Evolutionary conservation across 2,797 vertebrate species (phyloP).

Genomic region (Tenualosa thibaudeaui): DNA sequence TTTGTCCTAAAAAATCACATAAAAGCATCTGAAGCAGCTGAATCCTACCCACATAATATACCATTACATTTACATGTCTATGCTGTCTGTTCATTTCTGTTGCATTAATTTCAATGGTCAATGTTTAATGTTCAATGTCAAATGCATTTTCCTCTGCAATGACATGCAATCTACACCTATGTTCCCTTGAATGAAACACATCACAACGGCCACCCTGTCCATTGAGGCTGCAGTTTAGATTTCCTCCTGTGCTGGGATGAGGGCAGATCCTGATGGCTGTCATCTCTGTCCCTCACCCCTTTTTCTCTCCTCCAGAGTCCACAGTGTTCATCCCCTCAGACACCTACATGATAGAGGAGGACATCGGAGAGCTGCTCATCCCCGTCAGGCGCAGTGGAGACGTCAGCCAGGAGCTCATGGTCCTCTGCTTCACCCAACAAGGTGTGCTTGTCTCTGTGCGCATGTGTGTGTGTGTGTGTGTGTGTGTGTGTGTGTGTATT

Average conservation of each 20-base stretch:
- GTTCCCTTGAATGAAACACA: not conserved
- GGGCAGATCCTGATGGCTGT: not conserved
- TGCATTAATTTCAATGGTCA: no score
- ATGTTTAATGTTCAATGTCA: not conserved
- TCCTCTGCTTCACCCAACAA: constrained; percentile 91
- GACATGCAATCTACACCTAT: not conserved
- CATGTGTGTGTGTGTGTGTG: not conserved
- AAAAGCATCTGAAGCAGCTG: no score
- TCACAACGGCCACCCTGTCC: not conserved
- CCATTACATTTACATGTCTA: not conserved
- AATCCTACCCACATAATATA: no score
- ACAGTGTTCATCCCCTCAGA: constrained; percentile 88
- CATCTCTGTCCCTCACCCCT: constrained; percentile 7
- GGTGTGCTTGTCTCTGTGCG: constrained; percentile 67
- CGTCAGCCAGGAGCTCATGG: constrained; percentile 89
- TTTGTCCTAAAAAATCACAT: no score
- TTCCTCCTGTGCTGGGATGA: not conserved
- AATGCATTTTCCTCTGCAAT: not conserved
- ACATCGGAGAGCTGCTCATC: constrained; percentile 87
- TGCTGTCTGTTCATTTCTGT: not conserved
- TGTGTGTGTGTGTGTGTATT: not conserved
- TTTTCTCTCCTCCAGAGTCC: constrained; percentile 77
- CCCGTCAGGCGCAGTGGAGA: constrained; percentile 89
- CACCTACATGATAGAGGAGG: constrained; percentile 84
- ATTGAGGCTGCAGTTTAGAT: not conserved